Percentiles rank a stretch among this genome's conserved stretches.
phyloP scores from a whole-genome alignment of 2,888 invertebrate genomes.

The Pelosia muscerda region DNA sequence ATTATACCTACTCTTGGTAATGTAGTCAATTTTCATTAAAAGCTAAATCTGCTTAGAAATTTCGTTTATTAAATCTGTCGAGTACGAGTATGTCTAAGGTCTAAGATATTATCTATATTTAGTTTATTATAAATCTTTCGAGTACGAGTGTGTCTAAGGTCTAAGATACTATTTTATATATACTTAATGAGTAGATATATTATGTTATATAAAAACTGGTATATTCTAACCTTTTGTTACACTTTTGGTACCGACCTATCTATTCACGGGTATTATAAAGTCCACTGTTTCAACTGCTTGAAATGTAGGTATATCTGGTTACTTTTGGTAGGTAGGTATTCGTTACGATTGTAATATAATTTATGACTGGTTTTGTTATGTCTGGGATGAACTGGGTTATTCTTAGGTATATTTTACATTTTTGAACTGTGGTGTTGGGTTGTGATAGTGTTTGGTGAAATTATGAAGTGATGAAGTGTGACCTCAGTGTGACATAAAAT shows the following conservation, averaged over 20 bases:
- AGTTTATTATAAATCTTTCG: not conserved
- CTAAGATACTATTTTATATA: no score
- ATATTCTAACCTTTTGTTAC: not conserved
- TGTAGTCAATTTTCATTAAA: constrained; percentile 45
- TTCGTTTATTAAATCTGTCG: constrained; percentile 26
- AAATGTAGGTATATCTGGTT: not conserved
- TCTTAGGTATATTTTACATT: not conserved
- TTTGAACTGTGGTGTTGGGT: not conserved
- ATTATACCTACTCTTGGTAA: constrained; percentile 45
- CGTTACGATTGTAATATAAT: not conserved
- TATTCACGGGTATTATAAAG: no score
- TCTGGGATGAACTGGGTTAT: not conserved
- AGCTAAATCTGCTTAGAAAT: constrained; percentile 36
- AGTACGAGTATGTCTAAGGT: constrained; percentile 14
- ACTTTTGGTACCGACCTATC: no score
- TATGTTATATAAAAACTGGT: no score
- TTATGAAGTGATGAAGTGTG: not conserved
- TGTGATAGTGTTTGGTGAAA: not conserved
- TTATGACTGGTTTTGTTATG: not conserved
- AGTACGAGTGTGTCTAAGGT: no score
- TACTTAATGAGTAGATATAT: not conserved
- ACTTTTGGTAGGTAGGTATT: not conserved
- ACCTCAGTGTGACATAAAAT: not conserved
- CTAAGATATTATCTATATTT: constrained; percentile 23
- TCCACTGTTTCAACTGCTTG: not conserved